phyloP scores from a whole-genome alignment of 2,797 vertebrate species.

The Nothura maculosa region DNA sequence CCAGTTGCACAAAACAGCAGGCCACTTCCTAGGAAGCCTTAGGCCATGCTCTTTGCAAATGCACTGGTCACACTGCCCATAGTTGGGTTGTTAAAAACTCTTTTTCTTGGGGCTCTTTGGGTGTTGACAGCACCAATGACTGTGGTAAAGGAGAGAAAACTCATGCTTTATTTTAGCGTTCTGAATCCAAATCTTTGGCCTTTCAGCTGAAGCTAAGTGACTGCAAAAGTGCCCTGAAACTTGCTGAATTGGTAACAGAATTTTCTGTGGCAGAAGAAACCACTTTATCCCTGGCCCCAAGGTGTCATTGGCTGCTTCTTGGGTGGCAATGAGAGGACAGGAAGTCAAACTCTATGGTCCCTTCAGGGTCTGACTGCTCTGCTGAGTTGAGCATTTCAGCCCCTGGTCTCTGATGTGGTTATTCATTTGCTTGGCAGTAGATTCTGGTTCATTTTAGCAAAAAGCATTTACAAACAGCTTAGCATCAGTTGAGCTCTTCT shows the following conservation, averaged over 20 bases:
- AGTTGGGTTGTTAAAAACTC: constrained; percentile 40
- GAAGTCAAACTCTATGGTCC: not conserved
- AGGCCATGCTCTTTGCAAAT: not conserved
- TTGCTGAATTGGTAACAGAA: not conserved
- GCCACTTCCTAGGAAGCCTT: constrained; percentile 38
- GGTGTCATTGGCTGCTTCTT: not conserved
- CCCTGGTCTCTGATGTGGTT: not conserved
- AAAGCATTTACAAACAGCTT: not conserved
- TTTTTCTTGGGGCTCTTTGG: not conserved
- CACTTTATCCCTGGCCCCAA: not conserved
- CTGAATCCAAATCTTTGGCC: not conserved
- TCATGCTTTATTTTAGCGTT: not conserved
- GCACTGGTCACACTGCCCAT: not conserved
- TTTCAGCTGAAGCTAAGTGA: not conserved
- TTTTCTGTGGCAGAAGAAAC: not conserved
- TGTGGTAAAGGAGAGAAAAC: not conserved
- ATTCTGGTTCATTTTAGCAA: not conserved
- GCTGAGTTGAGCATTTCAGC: not conserved
- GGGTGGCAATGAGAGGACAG: not conserved
- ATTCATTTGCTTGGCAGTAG: not conserved
- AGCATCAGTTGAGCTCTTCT: not conserved
- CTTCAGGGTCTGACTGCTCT: not conserved
- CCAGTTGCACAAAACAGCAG: not conserved
- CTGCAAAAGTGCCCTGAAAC: not conserved
- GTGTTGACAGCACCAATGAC: not conserved